Evolutionary conservation across 2,113 vertebrate species (phyloP).

Genomic region (Numenius arquata): DNA sequence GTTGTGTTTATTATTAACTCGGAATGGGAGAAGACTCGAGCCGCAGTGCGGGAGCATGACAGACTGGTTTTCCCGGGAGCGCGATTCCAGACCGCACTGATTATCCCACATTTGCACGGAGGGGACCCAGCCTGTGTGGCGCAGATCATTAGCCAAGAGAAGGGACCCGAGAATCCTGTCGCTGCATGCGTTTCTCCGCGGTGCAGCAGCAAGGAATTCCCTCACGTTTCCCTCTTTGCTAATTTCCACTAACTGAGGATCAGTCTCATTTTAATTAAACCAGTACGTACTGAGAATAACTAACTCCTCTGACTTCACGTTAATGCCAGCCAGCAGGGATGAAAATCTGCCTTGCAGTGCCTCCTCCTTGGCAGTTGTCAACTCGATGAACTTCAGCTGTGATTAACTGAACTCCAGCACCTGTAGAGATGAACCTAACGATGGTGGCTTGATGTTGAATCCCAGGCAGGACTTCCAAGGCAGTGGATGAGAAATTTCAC

Average conservation of each 20-base stretch:
- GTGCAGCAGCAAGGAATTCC: slow-evolving; percentile 25
- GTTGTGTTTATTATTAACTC: slow-evolving; percentile 43
- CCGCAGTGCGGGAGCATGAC: fast-evolving
- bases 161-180: background rate
- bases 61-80: background rate
- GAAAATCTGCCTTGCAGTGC: background rate
- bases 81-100: background rate
- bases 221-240: background rate
- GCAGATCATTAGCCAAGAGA: background rate
- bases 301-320: background rate
- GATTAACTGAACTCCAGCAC: background rate
- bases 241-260: background rate
- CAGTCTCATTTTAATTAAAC: background rate
- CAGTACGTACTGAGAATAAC: background rate
- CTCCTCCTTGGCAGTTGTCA: background rate
- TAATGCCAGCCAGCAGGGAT: background rate
- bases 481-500: background rate
- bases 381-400: background rate
- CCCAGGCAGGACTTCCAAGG: background rate
- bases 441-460: background rate
- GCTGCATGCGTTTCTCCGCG: background rate
- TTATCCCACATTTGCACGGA: background rate
- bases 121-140: fast-evolving
- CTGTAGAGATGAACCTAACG: background rate
- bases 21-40: background rate